Conservation (phyloP, 2,113 vertebrate species). For the Plestiodon gilberti region DNA sequence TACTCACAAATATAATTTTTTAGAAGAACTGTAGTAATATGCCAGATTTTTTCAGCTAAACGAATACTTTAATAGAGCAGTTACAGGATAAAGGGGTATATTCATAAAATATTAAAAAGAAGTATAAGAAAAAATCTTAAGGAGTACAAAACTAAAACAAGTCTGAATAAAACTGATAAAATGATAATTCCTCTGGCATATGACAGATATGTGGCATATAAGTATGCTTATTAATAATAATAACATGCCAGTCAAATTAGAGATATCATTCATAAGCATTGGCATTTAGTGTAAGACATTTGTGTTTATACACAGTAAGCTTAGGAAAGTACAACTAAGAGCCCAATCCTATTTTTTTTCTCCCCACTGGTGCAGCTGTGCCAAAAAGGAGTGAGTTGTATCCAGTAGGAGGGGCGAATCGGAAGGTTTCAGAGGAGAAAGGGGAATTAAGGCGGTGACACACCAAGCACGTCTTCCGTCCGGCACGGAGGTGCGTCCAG, state of each 20-base stretch:
- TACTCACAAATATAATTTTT: background rate
- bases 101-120: background rate
- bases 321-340: background rate
- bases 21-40: background rate
- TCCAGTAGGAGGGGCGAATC: too few species aligned
- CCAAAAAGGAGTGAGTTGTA: too few species aligned
- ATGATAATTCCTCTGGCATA: background rate
- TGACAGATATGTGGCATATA: too few species aligned
- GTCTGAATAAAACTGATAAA: background rate
- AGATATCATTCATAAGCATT: background rate
- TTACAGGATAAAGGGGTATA: background rate
- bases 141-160: background rate
- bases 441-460: too few species aligned
- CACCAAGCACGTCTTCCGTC: too few species aligned
- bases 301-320: background rate
- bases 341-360: too few species aligned
- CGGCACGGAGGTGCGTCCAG: too few species aligned
- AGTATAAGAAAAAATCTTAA: background rate
- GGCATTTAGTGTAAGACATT: background rate
- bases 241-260: background rate
- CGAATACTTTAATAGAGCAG: background rate
- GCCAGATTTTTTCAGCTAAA: background rate
- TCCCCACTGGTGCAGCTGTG: too few species aligned
- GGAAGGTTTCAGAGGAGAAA: too few species aligned
- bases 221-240: too few species aligned